These are phyloP conservation scores for Ictidomys tridecemlineatus DNA, from an alignment of 2,113 vertebrate genomes.

Conservation along the genomic window DNA sequence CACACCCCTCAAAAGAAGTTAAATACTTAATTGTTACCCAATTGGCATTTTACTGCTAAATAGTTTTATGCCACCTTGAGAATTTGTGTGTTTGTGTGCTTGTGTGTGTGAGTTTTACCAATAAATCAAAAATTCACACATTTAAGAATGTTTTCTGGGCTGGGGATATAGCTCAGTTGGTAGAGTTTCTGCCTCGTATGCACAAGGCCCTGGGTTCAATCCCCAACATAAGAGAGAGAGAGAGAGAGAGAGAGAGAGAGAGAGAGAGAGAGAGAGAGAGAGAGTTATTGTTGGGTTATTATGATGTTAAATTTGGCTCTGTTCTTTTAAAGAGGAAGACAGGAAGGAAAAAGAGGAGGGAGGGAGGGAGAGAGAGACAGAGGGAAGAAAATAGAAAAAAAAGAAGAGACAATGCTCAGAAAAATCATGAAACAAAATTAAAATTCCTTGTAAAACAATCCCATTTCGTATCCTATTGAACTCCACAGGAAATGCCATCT, in stretches of 20 bases:
- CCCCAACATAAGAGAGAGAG: no score
- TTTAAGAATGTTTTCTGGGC: not conserved
- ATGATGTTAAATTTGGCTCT: not conserved
- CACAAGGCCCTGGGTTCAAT: no score
- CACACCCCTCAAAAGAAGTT: not conserved
- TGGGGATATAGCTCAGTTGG: no score
- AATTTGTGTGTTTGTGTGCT: not conserved
- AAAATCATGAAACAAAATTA: constrained; percentile 62
- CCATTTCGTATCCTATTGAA: constrained; percentile 65
- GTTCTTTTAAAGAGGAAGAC: not conserved
- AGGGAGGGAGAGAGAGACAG: fast-evolving
- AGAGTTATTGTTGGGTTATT: not conserved
- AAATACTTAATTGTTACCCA: not conserved
- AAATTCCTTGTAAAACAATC: constrained; percentile 62
- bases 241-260: no score
- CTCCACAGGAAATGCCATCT: constrained; percentile 72
- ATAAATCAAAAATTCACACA: not conserved
- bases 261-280: no score
- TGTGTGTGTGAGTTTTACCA: not conserved
- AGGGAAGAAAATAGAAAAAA: not conserved
- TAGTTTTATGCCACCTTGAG: not conserved
- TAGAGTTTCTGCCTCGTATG: no score
- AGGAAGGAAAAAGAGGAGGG: not conserved
- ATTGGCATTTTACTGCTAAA: not conserved
- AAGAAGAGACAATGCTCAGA: not conserved